Conservation (phyloP, 2,888 invertebrate species). For the Platycnemis pennipes region DNA sequence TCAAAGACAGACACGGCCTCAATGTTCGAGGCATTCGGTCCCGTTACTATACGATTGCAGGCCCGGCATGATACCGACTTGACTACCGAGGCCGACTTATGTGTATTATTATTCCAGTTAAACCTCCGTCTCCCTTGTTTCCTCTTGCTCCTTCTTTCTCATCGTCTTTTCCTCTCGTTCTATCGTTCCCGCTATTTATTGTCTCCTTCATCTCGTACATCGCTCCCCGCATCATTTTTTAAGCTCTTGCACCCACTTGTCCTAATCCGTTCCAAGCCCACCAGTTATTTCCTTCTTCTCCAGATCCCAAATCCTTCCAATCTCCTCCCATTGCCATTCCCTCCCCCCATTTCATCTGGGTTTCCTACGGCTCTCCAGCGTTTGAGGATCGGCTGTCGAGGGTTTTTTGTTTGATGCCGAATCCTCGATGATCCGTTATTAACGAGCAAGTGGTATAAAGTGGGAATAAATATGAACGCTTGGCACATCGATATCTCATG, state of each 20-base stretch:
- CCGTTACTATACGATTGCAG: too few relatives aligned
- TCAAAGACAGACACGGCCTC: too few relatives aligned
- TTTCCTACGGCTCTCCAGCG: background rate
- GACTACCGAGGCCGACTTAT: too few relatives aligned
- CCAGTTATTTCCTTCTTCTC: background rate
- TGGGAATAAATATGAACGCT: conserved; percentile 27
- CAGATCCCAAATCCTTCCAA: too few relatives aligned
- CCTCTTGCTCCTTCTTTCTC: background rate
- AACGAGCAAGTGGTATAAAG: conserved; percentile 35
- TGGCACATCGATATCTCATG: conserved; percentile 63
- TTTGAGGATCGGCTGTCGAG: conserved; percentile 3
- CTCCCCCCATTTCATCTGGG: background rate
- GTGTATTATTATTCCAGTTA: too few relatives aligned
- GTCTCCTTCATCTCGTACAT: background rate
- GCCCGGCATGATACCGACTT: too few relatives aligned
- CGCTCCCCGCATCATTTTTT: background rate
- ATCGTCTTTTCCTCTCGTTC: background rate
- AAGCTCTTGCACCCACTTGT: background rate
- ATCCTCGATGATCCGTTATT: conserved; percentile 40
- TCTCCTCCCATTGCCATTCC: background rate
- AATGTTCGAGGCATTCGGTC: too few relatives aligned
- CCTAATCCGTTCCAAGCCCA: conserved; percentile 14
- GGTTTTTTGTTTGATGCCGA: background rate
- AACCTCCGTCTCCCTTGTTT: background rate
- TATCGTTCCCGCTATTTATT: background rate